Percentiles rank a stretch among this genome's conserved stretches.
Evolutionary conservation across 2,888 invertebrate genomes (phyloP).

Genomic region (Galerucella nymphaeae): DNA sequence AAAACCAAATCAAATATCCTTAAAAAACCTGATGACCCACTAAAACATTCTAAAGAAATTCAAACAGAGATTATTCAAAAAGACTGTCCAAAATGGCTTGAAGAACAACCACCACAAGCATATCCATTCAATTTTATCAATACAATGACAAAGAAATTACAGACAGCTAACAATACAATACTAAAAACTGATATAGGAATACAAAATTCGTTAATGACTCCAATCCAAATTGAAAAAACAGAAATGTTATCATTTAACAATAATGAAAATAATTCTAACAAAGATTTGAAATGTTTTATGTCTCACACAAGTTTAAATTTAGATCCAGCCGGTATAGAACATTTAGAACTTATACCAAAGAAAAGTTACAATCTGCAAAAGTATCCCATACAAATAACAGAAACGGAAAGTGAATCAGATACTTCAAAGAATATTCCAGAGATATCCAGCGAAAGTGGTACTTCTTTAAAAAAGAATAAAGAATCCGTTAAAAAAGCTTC

Average conservation of each 20-base stretch:
- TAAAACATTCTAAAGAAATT: constrained; percentile 38
- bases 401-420: constrained; percentile 59
- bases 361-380: constrained; percentile 12
- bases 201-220: constrained; percentile 48
- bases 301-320: constrained; percentile 57
- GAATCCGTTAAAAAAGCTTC: constrained; percentile 37
- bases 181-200: constrained; percentile 51
- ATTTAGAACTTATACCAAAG: constrained; percentile 51
- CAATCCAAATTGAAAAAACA: constrained; percentile 15
- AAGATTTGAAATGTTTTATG: constrained; percentile 51
- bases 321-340: constrained; percentile 53
- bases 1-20: background rate
- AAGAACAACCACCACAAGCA: constrained; percentile 49
- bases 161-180: constrained; percentile 53
- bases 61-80: constrained; percentile 35
- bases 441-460: constrained; percentile 59
- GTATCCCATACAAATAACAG: constrained; percentile 22
- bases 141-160: constrained; percentile 70
- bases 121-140: constrained; percentile 73
- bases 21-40: constrained; percentile 7
- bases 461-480: constrained; percentile 46
- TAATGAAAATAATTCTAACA: constrained; percentile 34
- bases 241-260: constrained; percentile 12
- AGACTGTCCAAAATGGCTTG: constrained; percentile 46
- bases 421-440: constrained; percentile 65